Base-by-base conservation (phyloP, 2,888 invertebrate genomes). In the Epsilonema sp. region DNA sequence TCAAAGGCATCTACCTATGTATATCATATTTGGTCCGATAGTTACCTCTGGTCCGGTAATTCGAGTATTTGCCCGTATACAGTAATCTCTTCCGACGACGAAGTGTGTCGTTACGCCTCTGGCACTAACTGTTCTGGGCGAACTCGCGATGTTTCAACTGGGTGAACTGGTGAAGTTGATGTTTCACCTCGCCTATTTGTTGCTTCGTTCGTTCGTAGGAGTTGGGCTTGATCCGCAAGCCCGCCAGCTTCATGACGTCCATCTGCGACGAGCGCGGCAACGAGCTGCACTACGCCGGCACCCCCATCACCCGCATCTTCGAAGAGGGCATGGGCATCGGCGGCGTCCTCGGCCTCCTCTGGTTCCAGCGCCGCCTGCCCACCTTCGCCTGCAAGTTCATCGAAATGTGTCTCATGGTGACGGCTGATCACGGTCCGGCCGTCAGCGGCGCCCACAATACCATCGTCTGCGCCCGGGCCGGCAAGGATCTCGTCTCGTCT, bases 211-310 rank as follows among this genome's bases (percentile, higher is more conserved):
- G n/a, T n/a, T n/a, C n/a, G n/a, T n/a, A 81, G 76, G 94, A 99
- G 71, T 73, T 99, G 51, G 97, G 97, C 16, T 72, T 99, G 8
- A 99, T 97, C 63, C 77, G 97, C 36, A 97, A 97, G 65, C 97
- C 97, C 37, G 94, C 97, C 0, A 90, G 90, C 1, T 97, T 97
- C 70, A 94, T 99, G 82, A 92, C 94, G 21, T 87, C 87, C 19
- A 99, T 97, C 60, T 94, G 94, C 65, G 97, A 97, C 69, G 97
- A 97, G 70, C 75, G 97, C 54, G 97, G 97, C 11, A 89, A 92
- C 64, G 94, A 94, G 70, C 71, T 94, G 50, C 73, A 85, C 47
- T 99, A 97, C 71, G 92, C 92, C 54, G 97, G 97, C 36, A 85
- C 89, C 68, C 77, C 77, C 16, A 78, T 78, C 56, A 75, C 75